phyloP scores from a whole-genome alignment of 1,140 invertebrate species.

The Diorhabda sublineata region DNA sequence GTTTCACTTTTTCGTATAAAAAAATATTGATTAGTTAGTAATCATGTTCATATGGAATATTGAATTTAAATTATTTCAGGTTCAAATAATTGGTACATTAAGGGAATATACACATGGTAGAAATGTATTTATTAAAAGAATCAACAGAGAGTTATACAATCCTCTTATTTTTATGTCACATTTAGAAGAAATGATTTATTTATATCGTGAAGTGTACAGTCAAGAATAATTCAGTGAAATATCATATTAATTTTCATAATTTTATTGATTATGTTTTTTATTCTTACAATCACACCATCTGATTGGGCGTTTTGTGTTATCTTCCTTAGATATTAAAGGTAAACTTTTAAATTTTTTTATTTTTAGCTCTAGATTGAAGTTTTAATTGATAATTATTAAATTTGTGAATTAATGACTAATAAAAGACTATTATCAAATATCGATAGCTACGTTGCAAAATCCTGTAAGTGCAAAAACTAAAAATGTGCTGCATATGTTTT shows the following conservation, averaged over 20 bases:
- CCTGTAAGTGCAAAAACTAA: neutral
- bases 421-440: neutral
- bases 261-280: constrained; percentile 12
- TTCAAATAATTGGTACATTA: constrained; percentile 8
- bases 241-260: neutral
- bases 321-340: neutral
- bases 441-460: neutral
- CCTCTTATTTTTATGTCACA: neutral
- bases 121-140: constrained; percentile 13
- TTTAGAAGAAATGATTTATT: constrained; percentile 8
- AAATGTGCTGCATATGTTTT: neutral
- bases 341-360: neutral
- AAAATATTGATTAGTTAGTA: too few relatives aligned
- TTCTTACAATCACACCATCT: neutral
- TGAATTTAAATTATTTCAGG: neutral
- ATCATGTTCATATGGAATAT: too few relatives aligned
- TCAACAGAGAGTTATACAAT: constrained; percentile 5
- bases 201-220: constrained; percentile 9
- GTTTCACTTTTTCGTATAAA: too few relatives aligned
- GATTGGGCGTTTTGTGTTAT: neutral
- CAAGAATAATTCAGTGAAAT: neutral
- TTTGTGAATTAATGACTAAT: neutral
- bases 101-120: constrained; percentile 8
- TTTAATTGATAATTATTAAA: neutral
- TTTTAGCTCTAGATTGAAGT: neutral